Base-by-base conservation (phyloP, 2,113 vertebrate genomes). In the Plotosus lineatus region DNA sequence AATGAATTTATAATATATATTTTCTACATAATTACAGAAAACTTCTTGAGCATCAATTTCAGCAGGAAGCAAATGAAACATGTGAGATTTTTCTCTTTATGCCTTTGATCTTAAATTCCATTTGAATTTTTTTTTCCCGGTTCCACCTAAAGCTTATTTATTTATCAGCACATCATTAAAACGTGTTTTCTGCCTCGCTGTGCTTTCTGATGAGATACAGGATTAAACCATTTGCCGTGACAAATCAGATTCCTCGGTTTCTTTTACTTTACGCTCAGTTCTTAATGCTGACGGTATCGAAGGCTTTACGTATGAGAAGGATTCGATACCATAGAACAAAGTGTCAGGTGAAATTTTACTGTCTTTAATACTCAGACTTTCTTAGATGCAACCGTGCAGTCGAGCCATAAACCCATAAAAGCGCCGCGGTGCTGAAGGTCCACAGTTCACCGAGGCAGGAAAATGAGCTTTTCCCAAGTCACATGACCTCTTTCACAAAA, bases 401-500 rank as follows among this genome's bases (percentile, higher is more conserved):
- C 50, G 21, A 72, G 69, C 5, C 46, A 14, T 51, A 51, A 51
- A 73, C 15, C 69, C 51, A 36, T 73, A 51, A 73, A 73, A 51
- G 69, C 31, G 55, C 75, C 40, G 33, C 92, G 92, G 93, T 84
- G 72, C 66, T 56, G 76, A 58, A 79, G 72, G 81, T 80, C 63
- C 58, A 14, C 71, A 8, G 72, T 76, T 84, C 79, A 78, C 50
- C 78, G 79, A 71, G 71, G 51, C 69, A 78, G 82, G 72, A 84
- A 73, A 82, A 85, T 76, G 83, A 87, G 89, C 90, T 83, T 91
- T 90, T 92, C 91, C 92, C 92, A 90, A 89, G 91, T 91, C 91
- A 93, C 88, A 89, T 92, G 92, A 90, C 91, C 92, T 93, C 92
- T 90, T 93, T 93, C 90, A 91, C 90, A 90, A 92, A 92, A 92